Evolutionary conservation across 2,113 vertebrate species (phyloP).

Genomic region (Opisthocomus hoazin): DNA sequence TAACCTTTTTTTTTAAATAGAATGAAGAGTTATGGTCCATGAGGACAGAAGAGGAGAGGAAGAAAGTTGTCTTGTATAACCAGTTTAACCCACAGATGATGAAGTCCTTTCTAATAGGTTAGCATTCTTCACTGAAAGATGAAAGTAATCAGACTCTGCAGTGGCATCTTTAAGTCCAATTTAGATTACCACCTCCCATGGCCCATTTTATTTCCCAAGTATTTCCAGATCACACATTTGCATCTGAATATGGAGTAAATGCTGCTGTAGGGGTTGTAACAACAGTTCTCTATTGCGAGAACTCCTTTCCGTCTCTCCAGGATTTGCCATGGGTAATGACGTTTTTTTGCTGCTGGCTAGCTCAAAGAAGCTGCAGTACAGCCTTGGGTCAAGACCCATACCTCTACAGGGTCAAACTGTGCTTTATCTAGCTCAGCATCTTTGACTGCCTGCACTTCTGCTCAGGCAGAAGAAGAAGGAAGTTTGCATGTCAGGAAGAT

Average conservation of each 20-base stretch:
- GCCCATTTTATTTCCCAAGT: background rate
- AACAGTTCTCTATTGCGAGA: background rate
- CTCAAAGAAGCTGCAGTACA: background rate
- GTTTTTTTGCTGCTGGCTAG: background rate
- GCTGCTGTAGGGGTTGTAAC: background rate
- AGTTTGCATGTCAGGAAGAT: slow-evolving; percentile 65
- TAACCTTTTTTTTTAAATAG: background rate
- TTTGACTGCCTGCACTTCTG: slow-evolving; percentile 14
- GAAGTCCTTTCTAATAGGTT: background rate
- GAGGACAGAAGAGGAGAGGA: background rate
- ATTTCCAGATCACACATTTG: background rate
- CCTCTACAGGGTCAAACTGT: background rate
- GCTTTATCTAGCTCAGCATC: slow-evolving; percentile 42
- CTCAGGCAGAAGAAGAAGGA: slow-evolving; percentile 60
- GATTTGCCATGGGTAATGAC: background rate
- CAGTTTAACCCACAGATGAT: background rate
- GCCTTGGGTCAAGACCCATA: background rate
- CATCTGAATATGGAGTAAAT: background rate
- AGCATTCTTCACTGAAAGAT: background rate
- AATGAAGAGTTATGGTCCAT: background rate
- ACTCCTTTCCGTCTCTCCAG: background rate
- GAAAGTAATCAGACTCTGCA: background rate
- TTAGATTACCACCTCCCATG: background rate
- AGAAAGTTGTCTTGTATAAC: background rate
- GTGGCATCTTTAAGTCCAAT: background rate